Percentiles rank a stretch among this genome's conserved stretches.
Evolutionary conservation across 2,113 vertebrate species (phyloP).

Genomic region (Xenotilapia caudafasciata): DNA sequence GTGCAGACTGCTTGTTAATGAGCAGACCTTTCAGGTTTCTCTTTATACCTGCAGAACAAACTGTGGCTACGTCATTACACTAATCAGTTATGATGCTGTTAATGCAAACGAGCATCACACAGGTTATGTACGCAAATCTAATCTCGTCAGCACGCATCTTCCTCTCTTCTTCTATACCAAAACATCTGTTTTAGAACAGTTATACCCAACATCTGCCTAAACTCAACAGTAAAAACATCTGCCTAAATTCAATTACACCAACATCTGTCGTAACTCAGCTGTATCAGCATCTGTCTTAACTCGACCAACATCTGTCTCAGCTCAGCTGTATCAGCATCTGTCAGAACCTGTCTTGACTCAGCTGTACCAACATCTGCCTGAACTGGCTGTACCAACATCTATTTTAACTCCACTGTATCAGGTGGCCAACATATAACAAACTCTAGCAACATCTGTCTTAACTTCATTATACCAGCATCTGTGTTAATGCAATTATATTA

Average conservation of each 20-base stretch:
- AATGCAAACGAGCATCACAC: background rate
- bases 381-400: background rate
- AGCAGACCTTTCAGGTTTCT: background rate
- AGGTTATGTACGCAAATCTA: background rate
- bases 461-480: background rate
- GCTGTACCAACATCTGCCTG: background rate
- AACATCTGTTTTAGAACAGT: background rate
- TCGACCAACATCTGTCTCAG: background rate
- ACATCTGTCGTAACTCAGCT: background rate
- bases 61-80: background rate
- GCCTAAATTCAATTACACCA: fast-evolving
- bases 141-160: background rate
- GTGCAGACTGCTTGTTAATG: background rate
- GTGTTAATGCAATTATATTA: background rate
- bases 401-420: background rate
- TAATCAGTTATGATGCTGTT: background rate
- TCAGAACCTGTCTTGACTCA: background rate
- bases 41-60: background rate
- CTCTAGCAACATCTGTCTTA: background rate
- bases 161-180: background rate
- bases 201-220: background rate
- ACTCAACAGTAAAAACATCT: background rate
- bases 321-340: background rate
- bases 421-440: background rate
- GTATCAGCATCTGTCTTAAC: background rate